Evolutionary conservation across 2,797 vertebrate genomes (phyloP).

Genomic region (Remorina albescens): DNA sequence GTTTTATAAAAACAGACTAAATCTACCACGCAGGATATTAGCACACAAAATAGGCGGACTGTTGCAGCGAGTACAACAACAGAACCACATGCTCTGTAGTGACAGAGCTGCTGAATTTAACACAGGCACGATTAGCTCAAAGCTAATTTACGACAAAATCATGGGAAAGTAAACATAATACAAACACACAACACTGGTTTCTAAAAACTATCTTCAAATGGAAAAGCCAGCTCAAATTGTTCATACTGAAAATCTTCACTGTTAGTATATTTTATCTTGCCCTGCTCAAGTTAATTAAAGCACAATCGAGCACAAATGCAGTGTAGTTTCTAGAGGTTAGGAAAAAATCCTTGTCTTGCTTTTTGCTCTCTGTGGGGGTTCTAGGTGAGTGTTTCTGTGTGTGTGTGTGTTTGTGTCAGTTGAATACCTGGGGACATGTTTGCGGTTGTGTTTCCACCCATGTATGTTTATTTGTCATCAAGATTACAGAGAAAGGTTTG

Average conservation of each 20-base stretch:
- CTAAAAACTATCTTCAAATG: background rate
- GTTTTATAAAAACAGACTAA: conserved; percentile 58
- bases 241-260: conserved; percentile 1
- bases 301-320: too few species aligned
- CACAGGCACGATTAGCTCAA: background rate
- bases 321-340: too few species aligned
- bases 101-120: background rate
- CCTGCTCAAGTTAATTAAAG: too few species aligned
- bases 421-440: too few species aligned
- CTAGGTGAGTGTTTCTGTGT: too few species aligned
- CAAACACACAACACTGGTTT: background rate
- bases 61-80: conserved; percentile 44
- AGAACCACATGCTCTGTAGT: conserved; percentile 11
- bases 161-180: background rate
- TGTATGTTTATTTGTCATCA: too few species aligned
- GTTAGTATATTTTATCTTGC: background rate
- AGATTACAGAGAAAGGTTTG: too few species aligned
- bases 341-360: too few species aligned
- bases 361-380: too few species aligned
- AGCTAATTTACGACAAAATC: background rate
- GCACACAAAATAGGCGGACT: conserved; percentile 52
- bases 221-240: too few species aligned
- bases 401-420: background rate
- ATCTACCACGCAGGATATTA: conserved; percentile 66
- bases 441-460: too few species aligned